phyloP scores from a whole-genome alignment of 2,888 invertebrate genomes.

The Lasioglossum vierecki region DNA sequence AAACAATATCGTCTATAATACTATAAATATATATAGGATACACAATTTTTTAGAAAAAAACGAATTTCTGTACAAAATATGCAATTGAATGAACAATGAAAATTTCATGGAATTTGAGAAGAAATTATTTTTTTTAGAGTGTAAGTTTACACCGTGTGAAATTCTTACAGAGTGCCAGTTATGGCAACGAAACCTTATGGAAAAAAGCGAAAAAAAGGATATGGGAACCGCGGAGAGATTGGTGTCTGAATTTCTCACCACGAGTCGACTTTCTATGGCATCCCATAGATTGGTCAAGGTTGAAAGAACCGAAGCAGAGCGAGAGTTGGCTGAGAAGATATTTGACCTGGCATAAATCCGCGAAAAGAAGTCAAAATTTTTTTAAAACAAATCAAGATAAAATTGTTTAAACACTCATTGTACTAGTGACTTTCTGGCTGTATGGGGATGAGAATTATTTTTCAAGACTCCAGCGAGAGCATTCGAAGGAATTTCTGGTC shows the following conservation, averaged over 20 bases:
- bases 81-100: too few species aligned
- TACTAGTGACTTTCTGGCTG: background rate
- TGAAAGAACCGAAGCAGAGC: constrained; percentile 8
- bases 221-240: constrained; percentile 18
- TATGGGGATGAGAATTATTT: background rate
- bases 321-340: background rate
- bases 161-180: constrained; percentile 50
- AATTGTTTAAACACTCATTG: background rate
- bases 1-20: background rate
- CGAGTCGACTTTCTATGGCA: constrained; percentile 65
- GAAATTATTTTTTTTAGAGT: background rate
- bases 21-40: too few species aligned
- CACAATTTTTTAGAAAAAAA: too few species aligned
- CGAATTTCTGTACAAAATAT: background rate
- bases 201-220: constrained; percentile 22
- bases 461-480: background rate
- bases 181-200: constrained; percentile 47
- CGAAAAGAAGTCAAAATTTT: background rate
- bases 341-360: background rate
- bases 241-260: constrained; percentile 48
- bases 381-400: background rate
- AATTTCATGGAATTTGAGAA: background rate
- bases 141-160: constrained; percentile 30
- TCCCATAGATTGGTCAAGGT: constrained; percentile 52
- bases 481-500: constrained; percentile 1